Evolutionary conservation across 2,797 vertebrate species (phyloP), one percentile per base, ranked within the genome.

Genomic region (Garrulus glandarius): DNA sequence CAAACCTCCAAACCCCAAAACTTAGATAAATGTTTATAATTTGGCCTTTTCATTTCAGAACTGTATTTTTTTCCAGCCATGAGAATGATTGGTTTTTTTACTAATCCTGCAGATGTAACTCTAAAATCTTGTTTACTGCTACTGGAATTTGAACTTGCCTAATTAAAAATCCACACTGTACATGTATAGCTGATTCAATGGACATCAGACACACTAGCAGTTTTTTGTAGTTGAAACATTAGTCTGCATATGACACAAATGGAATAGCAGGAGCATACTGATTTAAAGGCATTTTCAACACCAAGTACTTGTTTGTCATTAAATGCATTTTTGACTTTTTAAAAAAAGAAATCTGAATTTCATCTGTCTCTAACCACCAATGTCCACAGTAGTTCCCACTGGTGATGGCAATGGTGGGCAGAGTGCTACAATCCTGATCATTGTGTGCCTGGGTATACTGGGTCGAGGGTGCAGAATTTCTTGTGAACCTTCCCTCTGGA

Each of bases 401-500:
- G 88, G 63, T 65, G 50, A 59, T 79, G 64, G 76, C 74, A 64
- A 27, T 36, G 52, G 55, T 70, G 81, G 85, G 74, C 76, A 88
- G 63, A 41, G 24, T 13, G 56, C 68, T 89, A 49, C 22, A 22
- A 43, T 80, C 59, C 92, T 93, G 69, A 60, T 60, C 30, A 29
- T 79, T 69, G 75, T 75, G 95, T 41, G 36, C 72, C 59, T 78
- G 87, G 71, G 21, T 46, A 24, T 56, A 37, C 65, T 64, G 85
- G 53, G 82, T 95, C 81, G 69, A 65, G 57, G 65, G 65, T 80
- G 86, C 19, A 72, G 70, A 84, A 95, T 83, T 89, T 78, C 82
- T 97, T 70, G 65, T 63, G 26, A 64, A 52, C 59, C 87, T 97
- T 97, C 92, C 94, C 93, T 53, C 70, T 92, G 91, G 97, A 92